Conservation (phyloP, 37 sponge, comb jelly and placozoan species). For the Hormiphora californensis region DNA sequence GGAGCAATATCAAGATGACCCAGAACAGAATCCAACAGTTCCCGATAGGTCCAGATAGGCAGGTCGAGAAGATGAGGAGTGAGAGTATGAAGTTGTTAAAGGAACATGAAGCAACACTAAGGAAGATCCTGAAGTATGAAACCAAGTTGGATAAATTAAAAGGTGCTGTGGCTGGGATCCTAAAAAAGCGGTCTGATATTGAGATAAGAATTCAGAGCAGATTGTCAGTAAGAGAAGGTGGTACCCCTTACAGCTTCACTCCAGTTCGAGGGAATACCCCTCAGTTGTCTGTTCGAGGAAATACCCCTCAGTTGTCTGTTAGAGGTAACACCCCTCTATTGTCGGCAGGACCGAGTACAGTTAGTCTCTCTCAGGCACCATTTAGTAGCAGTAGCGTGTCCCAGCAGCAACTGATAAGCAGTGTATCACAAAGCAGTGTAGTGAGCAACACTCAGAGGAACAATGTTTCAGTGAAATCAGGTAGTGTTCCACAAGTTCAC, state of each 20-base stretch:
- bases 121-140: not conserved
- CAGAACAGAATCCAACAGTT: not conserved
- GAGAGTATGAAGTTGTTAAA: not conserved
- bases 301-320: no score
- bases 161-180: not conserved
- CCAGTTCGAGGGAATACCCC: no score
- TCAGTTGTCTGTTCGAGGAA: no score
- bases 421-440: no score
- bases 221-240: not conserved
- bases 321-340: no score
- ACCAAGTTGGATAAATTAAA: not conserved
- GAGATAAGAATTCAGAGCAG: slow-evolving; percentile 11
- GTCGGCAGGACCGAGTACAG: no score
- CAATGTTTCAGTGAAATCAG: no score
- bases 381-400: no score
- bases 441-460: no score
- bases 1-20: not conserved
- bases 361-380: no score
- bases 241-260: not conserved
- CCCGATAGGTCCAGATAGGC: not conserved
- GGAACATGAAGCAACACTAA: not conserved
- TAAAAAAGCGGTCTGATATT: not conserved
- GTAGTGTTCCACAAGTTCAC: no score
- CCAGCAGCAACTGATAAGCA: no score
- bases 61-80: not conserved